These are phyloP conservation scores for Psettodes erumei DNA, from an alignment of 2,113 vertebrate genomes.

Conservation along the genomic window DNA sequence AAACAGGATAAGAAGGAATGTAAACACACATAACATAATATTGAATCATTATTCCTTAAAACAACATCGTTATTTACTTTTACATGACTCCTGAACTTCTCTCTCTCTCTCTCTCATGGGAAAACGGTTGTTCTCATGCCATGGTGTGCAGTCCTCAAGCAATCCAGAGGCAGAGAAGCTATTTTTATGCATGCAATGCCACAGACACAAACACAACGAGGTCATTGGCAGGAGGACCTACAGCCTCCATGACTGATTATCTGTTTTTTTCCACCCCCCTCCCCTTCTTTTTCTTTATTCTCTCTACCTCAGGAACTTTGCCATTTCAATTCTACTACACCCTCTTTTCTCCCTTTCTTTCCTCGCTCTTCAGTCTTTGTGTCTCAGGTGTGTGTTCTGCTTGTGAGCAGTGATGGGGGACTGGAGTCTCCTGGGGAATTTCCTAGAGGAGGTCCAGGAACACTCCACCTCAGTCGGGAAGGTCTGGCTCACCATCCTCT, in stretches of 20 bases:
- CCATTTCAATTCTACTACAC: background rate
- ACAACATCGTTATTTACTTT: conserved; percentile 53
- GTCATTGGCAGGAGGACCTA: conserved; percentile 31
- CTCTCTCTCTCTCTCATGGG: conserved; percentile 42
- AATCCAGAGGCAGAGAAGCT: conserved; percentile 60
- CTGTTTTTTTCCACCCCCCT: conserved; percentile 8
- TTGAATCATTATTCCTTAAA: conserved; percentile 27
- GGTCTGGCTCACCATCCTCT: conserved; percentile 95
- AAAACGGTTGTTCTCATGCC: conserved; percentile 62
- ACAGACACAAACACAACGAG: conserved; percentile 16
- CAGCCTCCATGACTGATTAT: conserved; percentile 41
- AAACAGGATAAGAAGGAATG: background rate
- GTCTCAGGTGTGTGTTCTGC: conserved; percentile 41
- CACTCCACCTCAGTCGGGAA: conserved; percentile 97
- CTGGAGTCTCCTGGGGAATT: conserved; percentile 96
- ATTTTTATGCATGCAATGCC: conserved; percentile 66
- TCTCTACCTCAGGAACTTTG: conserved; percentile 22
- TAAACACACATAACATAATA: conserved; percentile 33
- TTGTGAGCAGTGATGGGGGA: conserved; percentile 89
- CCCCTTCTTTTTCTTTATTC: conserved; percentile 1
- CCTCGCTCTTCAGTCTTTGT: conserved; percentile 3
- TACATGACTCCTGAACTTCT: conserved; percentile 38
- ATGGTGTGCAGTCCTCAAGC: conserved; percentile 44
- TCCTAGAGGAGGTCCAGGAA: conserved; percentile 97
- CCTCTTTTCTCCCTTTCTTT: background rate